Evolutionary conservation across 2,113 vertebrate genomes (phyloP).

Genomic region (Austrofundulus limnaeus): DNA sequence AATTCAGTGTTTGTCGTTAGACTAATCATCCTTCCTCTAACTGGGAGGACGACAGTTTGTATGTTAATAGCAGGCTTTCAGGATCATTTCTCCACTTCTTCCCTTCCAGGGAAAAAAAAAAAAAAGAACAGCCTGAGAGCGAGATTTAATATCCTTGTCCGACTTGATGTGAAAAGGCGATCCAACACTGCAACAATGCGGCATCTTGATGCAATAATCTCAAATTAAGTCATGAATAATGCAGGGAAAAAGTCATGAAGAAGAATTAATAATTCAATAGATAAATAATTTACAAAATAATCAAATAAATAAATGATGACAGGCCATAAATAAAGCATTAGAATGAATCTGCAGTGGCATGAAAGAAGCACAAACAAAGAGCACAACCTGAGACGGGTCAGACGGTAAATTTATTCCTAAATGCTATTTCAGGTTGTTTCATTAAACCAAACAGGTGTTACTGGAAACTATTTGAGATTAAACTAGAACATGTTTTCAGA

Average conservation of each 20-base stretch:
- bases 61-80: conserved; percentile 63
- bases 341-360: conserved; percentile 93
- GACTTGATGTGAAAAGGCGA: conserved; percentile 85
- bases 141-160: conserved; percentile 91
- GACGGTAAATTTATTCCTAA: too few species aligned
- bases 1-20: conserved; percentile 42
- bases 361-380: conserved; percentile 87
- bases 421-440: too few species aligned
- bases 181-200: conserved; percentile 91
- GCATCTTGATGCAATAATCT: conserved; percentile 99
- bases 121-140: conserved; percentile 69
- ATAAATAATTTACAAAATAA: conserved; percentile 99
- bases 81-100: conserved; percentile 69
- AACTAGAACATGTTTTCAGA: too few species aligned
- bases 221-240: conserved; percentile 99
- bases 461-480: not conserved
- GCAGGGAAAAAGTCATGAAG: conserved; percentile 94
- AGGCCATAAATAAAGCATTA: conserved; percentile 96
- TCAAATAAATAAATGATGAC: conserved; percentile 99
- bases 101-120: conserved; percentile 50
- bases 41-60: conserved; percentile 46
- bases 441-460: not conserved
- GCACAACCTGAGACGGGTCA: conserved; percentile 58
- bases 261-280: conserved; percentile 99
- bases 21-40: conserved; percentile 51